phyloP scores from a whole-genome alignment of 2,888 invertebrate species.

The Phania funesta region DNA sequence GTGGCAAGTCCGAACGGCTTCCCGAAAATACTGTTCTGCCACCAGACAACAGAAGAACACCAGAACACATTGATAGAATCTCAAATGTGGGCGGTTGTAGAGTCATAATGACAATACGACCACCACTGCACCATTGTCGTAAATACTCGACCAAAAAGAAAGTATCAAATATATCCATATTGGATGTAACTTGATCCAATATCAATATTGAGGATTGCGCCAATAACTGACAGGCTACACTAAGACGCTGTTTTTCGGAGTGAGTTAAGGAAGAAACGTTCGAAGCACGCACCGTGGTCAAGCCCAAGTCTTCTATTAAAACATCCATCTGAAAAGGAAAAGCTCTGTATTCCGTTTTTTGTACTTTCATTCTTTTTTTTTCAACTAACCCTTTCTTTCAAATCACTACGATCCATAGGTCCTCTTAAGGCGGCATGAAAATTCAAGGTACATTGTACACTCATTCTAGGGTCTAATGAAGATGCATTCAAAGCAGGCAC shows the following conservation, averaged over 20 bases:
- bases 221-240: conserved; percentile 93
- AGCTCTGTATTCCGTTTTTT: background rate
- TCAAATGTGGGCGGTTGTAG: conserved; percentile 97
- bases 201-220: conserved; percentile 92
- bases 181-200: conserved; percentile 88
- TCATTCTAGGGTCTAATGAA: conserved; percentile 86
- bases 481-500: conserved; percentile 79
- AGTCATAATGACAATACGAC: conserved; percentile 93
- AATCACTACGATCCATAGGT: conserved; percentile 82
- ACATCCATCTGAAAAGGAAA: conserved; percentile 86
- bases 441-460: conserved; percentile 92
- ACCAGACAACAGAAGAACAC: conserved; percentile 90
- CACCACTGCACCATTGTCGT: conserved; percentile 89
- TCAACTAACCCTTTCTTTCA: conserved; percentile 85
- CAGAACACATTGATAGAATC: conserved; percentile 91
- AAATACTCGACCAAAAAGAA: conserved; percentile 97
- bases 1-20: conserved; percentile 92
- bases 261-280: conserved; percentile 91
- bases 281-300: conserved; percentile 93
- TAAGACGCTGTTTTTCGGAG: conserved; percentile 92
- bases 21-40: conserved; percentile 96
- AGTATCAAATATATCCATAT: conserved; percentile 94
- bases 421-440: conserved; percentile 88
- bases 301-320: conserved; percentile 93
- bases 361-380: background rate